These are phyloP conservation scores for Dufourea novaeangliae DNA, from an alignment of 1,140 invertebrate species.

Conservation along the genomic window DNA sequence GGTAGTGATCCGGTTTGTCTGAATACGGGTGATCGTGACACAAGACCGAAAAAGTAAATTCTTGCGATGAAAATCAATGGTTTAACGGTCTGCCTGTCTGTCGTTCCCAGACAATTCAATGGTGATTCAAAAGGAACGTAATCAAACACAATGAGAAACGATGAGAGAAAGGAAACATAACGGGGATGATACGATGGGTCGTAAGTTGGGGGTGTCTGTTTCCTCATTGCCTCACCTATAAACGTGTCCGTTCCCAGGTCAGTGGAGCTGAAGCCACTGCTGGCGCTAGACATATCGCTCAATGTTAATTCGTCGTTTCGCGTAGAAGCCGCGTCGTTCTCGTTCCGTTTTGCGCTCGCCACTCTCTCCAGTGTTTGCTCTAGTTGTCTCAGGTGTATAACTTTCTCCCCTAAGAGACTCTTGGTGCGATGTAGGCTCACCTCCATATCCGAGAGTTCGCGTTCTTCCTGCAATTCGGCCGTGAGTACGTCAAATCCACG, in stretches of 20 bases:
- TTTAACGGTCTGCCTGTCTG: not conserved
- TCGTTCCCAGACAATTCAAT: not conserved
- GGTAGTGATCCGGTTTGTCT: constrained; percentile 80
- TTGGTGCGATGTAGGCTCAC: constrained; percentile 89
- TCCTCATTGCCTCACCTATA: constrained; percentile 71
- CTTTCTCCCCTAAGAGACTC: constrained; percentile 89
- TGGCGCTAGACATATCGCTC: constrained; percentile 86
- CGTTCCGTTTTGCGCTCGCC: constrained; percentile 75
- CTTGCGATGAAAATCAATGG: constrained; percentile 3
- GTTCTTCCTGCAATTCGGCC: constrained; percentile 84
- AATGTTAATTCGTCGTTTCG: constrained; percentile 81
- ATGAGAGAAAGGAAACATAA: not conserved
- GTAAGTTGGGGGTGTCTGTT: not conserved
- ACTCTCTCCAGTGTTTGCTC: constrained; percentile 88
- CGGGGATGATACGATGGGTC: not conserved
- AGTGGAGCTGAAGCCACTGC: constrained; percentile 87
- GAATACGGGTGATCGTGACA: constrained; percentile 43
- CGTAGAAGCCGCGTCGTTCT: constrained; percentile 78
- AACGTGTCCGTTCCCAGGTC: constrained; percentile 84
- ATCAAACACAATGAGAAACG: not conserved
- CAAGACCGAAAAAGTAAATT: constrained; percentile 35
- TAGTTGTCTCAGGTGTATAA: constrained; percentile 88
- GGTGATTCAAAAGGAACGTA: not conserved
- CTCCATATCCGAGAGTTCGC: constrained; percentile 90
- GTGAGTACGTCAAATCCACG: not conserved